Base-by-base conservation (phyloP, 2,888 invertebrate genomes). In the Hololepta plana region DNA sequence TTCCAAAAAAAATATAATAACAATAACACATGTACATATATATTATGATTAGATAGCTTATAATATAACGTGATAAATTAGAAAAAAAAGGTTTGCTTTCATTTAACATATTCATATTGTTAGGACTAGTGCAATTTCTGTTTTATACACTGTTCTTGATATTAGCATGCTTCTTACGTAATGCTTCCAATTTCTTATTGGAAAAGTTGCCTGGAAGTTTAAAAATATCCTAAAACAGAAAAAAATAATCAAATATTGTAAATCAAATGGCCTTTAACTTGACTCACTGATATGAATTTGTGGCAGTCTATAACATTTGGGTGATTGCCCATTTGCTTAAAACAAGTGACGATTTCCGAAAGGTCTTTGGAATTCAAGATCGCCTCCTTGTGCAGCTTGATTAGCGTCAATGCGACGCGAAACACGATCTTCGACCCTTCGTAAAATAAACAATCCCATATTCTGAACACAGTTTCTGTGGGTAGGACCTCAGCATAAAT, bases 391-490 rank as follows among this genome's bases (percentile, higher is more conserved):
- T 84, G 79, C 30, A 67, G 60, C 41, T 72, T 71, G 33, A 93
- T 75, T 39, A 93, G 60, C 6, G 87, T 76, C 36, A 93, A 47
- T 27, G 84, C 85, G 3, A 87, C 88, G 38, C 91, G 67, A 50
- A 93, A 84, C 37, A 95, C 60, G 38, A 93, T 76, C 59, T 91
- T 91, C 32, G 80, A 81, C 21, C 93, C 93, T 55, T 95, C 93
- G 41, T 80, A 77, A 58, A 95, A 91, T 32, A 93, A 58, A 46
- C 90, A 88, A 55, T 95, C 93, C 91, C 93, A 93, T 55, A 93
- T 80, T 44, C 93, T 65, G 12, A 91, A 60, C 20, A 90, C 88
- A 4, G 93, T 93, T 70, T 93, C 91, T 31, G 82, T 75, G 1
- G 91, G 91, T 32, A 93, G 62, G 28, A 90, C 88, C 61, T 93